A percentile compares a stretch with the other conserved stretches of the same genome.
These are phyloP conservation scores for human (Homo sapiens) DNA, from an alignment of 2,113 vertebrate genomes.

Conservation along the genomic window GRCh38 chr4:140653001-140653500, in stretches of 20 bases:
- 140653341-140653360: not conserved
- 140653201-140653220: not conserved
- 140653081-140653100: not conserved
- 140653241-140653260: not conserved
- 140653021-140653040: not conserved
- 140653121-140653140: not conserved
- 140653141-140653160: not conserved
- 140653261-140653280: not conserved
- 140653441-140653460: not conserved
- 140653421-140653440: not conserved
- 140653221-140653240: not conserved
- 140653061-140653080: not conserved
- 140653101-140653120: not conserved
- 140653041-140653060: not conserved
- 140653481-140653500: not conserved
- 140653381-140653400: rapidly evolving
- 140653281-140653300: not conserved
- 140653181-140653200: not conserved
- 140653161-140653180: rapidly evolving
- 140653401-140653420: not conserved
- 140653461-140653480: not conserved
- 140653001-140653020: not conserved
- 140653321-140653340: not conserved
- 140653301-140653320: not conserved
- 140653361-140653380: not conserved